Percentiles rank a stretch among this genome's conserved stretches.
Conservation (phyloP, 2,888 invertebrate species). For the Tetranychus truncatus region DNA sequence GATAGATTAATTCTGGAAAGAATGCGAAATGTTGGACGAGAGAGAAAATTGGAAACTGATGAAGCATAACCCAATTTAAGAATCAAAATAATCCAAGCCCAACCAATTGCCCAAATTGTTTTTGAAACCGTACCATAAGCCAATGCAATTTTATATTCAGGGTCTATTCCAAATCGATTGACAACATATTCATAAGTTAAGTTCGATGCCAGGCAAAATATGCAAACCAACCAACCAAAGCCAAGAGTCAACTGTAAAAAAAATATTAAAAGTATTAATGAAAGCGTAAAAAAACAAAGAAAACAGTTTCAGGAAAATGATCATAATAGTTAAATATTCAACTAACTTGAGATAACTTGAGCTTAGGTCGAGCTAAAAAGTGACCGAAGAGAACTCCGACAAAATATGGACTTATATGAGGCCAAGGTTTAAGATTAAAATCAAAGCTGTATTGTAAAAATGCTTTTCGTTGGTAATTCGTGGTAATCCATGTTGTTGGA, state of each 20-base stretch:
- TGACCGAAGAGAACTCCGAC: neutral
- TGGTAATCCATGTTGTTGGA: neutral
- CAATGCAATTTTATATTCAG: neutral
- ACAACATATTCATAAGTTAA: neutral
- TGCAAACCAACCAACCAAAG: neutral
- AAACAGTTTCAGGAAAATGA: neutral
- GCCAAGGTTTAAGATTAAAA: neutral
- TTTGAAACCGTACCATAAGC: neutral
- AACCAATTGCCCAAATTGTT: neutral
- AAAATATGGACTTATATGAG: neutral
- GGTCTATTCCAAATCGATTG: neutral
- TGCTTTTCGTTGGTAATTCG: neutral
- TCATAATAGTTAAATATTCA: neutral
- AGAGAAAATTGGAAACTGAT: neutral
- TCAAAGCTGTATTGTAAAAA: neutral
- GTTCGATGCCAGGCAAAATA: neutral
- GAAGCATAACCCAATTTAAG: neutral
- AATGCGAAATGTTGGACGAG: neutral
- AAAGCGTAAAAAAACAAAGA: neutral
- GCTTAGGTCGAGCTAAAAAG: neutral
- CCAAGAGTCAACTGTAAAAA: neutral
- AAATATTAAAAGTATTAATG: neutral
- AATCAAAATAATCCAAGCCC: neutral
- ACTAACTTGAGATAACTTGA: neutral
- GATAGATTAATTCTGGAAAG: conserved; percentile 1